Evolutionary conservation across 1,140 invertebrate species (phyloP).

Genomic region (Apis cerana): DNA sequence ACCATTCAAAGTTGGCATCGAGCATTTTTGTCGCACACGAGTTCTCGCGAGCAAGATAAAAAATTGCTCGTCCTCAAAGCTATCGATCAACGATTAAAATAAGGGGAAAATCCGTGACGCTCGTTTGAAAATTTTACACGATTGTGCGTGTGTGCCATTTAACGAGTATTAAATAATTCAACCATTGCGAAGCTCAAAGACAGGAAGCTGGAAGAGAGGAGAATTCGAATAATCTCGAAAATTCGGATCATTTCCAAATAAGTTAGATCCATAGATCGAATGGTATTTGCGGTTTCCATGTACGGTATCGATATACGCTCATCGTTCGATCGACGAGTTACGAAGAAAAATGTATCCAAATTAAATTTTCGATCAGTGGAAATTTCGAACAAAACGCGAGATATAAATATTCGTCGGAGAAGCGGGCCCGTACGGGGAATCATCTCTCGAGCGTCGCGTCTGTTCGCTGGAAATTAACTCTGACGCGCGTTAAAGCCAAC

Average conservation of each 20-base stretch:
- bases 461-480: conserved; percentile 15
- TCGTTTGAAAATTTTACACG: not conserved
- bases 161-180: not conserved
- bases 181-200: not conserved
- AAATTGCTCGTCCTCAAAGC: not conserved
- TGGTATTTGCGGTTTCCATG: not conserved
- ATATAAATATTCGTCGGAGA: not conserved
- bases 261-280: not conserved
- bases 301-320: too few relatives aligned
- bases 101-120: not conserved
- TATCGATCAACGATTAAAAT: not conserved
- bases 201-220: not conserved
- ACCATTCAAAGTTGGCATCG: not conserved
- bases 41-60: not conserved
- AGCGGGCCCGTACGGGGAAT: not conserved
- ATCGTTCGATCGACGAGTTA: too few relatives aligned
- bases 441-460: not conserved
- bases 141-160: not conserved
- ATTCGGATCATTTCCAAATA: not conserved
- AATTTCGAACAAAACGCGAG: too few relatives aligned
- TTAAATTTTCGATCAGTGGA: too few relatives aligned
- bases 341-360: too few relatives aligned
- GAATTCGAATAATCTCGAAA: not conserved
- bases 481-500: not conserved
- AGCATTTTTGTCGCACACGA: not conserved